A percentile compares a stretch with the other conserved stretches of the same genome.
Conservation (phyloP, 2,113 vertebrate species). For the Tyrannus savana region DNA sequence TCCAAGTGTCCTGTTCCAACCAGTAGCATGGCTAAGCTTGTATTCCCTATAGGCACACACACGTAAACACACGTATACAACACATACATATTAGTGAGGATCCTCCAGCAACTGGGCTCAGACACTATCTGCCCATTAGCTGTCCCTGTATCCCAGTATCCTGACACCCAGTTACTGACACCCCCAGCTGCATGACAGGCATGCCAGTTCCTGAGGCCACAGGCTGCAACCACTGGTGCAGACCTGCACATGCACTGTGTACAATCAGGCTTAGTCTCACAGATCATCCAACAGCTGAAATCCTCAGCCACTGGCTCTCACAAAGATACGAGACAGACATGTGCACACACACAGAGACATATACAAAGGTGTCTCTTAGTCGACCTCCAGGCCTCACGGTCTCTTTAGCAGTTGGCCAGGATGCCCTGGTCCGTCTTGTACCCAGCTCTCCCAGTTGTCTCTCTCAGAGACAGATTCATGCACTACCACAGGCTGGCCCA, state of each 20-base stretch:
- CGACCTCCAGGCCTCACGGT: fast-evolving
- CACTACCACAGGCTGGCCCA: neutral
- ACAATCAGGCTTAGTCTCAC: neutral
- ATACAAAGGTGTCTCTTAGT: neutral
- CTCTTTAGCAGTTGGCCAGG: neutral
- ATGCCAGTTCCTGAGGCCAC: neutral
- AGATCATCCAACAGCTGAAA: neutral
- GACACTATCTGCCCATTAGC: neutral
- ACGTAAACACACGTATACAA: neutral
- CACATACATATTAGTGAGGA: neutral
- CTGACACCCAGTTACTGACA: neutral
- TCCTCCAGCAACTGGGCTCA: neutral
- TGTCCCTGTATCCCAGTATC: neutral
- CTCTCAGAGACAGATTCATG: neutral
- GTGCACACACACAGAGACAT: neutral
- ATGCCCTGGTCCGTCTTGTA: neutral
- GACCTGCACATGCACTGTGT: neutral
- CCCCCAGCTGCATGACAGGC: neutral
- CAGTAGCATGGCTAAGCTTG: neutral
- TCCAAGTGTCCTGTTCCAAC: neutral
- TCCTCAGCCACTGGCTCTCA: neutral
- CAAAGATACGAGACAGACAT: fast-evolving
- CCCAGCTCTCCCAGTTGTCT: neutral
- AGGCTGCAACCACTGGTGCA: neutral
- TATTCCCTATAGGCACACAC: neutral